phyloP scores from a whole-genome alignment of 2,888 invertebrate species.

The Lepidocyrtinus sp. region DNA sequence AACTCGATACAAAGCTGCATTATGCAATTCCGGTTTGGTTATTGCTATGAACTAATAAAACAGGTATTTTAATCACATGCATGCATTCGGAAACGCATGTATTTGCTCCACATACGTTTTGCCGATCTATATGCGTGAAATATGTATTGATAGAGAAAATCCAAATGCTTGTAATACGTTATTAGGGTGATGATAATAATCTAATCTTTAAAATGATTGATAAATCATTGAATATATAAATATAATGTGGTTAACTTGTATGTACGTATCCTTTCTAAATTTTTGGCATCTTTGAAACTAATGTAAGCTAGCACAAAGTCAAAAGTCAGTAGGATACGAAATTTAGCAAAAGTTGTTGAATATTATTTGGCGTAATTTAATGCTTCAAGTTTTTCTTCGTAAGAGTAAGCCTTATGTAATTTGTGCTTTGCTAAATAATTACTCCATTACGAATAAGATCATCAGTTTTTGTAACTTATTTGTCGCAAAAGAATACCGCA shows the following conservation, averaged over 20 bases:
- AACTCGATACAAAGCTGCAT: slow-evolving; percentile 5
- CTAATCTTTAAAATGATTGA: background rate
- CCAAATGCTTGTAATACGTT: background rate
- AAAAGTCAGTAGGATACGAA: background rate
- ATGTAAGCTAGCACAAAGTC: background rate
- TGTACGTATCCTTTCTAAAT: no score
- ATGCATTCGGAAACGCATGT: slow-evolving; percentile 19
- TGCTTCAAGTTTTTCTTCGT: background rate
- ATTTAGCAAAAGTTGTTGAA: no score
- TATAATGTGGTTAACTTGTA: background rate
- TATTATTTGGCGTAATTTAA: background rate
- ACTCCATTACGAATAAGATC: background rate
- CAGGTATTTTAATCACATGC: slow-evolving; percentile 30
- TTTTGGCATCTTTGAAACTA: no score
- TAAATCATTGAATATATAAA: background rate
- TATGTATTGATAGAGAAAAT: background rate
- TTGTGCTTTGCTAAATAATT: background rate
- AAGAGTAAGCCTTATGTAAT: background rate
- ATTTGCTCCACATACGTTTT: background rate
- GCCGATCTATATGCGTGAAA: background rate
- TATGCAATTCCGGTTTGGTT: slow-evolving; percentile 57
- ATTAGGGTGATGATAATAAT: background rate
- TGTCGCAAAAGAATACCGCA: background rate
- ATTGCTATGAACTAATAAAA: slow-evolving; percentile 42
- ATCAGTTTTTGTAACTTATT: background rate